Evolutionary conservation across 2,888 invertebrate genomes (phyloP).

Genomic region (Axea sp.): DNA sequence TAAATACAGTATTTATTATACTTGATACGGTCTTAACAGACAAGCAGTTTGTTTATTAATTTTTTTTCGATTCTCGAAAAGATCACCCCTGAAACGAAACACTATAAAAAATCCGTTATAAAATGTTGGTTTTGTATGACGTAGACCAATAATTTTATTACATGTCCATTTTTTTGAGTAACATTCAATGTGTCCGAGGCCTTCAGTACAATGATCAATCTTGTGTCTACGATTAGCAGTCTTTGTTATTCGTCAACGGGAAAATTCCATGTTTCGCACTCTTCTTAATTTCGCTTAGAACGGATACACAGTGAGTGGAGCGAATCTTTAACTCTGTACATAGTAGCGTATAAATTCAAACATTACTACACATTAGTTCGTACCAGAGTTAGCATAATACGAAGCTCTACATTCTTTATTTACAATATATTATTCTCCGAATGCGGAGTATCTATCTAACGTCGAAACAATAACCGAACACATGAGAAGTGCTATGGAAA

Average conservation of each 20-base stretch:
- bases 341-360: slow-evolving; percentile 21
- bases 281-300: slow-evolving; percentile 5
- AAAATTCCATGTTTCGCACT: slow-evolving; percentile 28
- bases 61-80: background rate
- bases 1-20: slow-evolving; percentile 42
- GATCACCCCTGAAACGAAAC: slow-evolving; percentile 43
- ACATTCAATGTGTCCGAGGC: slow-evolving; percentile 1
- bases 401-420: slow-evolving; percentile 23
- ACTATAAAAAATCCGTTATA: slow-evolving; percentile 72
- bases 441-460: too few relatives aligned
- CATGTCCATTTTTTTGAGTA: slow-evolving; percentile 11
- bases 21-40: slow-evolving; percentile 14
- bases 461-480: background rate
- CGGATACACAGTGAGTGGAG: slow-evolving; percentile 22
- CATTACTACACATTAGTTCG: slow-evolving; percentile 17
- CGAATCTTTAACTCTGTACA: slow-evolving; percentile 40
- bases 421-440: slow-evolving; percentile 37
- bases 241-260: slow-evolving; percentile 21
- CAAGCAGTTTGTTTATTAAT: slow-evolving; percentile 10
- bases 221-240: slow-evolving; percentile 22
- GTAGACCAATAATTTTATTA: slow-evolving; percentile 9
- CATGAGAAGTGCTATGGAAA: slow-evolving; percentile 3
- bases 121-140: slow-evolving; percentile 63
- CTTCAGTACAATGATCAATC: slow-evolving; percentile 31
- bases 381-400: slow-evolving; percentile 13